Evolutionary conservation across 2,113 vertebrate species (phyloP).

Genomic region (Menura novaehollandiae): DNA sequence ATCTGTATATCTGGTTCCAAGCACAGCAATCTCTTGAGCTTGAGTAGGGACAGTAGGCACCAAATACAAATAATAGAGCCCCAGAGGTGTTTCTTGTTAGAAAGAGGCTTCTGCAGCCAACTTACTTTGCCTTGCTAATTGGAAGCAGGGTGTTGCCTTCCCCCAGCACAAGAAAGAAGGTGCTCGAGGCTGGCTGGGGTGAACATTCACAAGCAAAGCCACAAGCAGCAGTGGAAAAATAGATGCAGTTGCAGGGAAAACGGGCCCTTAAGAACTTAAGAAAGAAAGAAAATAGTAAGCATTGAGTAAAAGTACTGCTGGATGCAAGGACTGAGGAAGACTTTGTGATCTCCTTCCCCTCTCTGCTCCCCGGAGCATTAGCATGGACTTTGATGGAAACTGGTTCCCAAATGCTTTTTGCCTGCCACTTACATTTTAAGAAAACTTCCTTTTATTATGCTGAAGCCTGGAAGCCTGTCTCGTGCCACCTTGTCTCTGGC

Average conservation of each 20-base stretch:
- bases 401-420: background rate
- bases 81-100: conserved; percentile 3
- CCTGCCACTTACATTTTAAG: background rate
- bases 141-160: background rate
- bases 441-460: background rate
- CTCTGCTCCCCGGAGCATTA: background rate
- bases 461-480: background rate
- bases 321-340: background rate
- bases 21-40: background rate
- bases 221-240: background rate
- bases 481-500: background rate
- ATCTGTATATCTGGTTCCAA: background rate
- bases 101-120: background rate
- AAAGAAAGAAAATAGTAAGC: background rate
- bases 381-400: background rate
- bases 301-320: background rate
- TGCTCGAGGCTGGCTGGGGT: background rate
- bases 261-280: background rate
- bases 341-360: background rate
- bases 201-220: background rate
- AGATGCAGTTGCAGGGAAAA: background rate
- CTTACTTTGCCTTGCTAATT: background rate
- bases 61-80: background rate
- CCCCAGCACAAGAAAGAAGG: background rate
- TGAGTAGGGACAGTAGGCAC: background rate